Conservation (phyloP, 2,888 invertebrate genomes). For the Ophion ellenae region DNA sequence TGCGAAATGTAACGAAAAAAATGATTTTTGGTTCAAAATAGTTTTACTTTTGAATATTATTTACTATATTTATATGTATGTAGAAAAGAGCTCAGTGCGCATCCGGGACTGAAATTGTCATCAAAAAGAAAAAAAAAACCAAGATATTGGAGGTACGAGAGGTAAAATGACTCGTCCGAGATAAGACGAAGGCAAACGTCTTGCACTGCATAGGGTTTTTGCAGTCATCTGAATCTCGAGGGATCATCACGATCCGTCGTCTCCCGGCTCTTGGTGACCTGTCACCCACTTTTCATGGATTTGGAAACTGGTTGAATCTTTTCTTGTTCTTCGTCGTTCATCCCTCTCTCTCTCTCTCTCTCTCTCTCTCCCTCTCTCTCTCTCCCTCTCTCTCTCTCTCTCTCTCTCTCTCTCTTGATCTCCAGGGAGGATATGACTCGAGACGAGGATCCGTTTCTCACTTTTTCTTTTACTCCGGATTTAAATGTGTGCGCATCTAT, state of each 20-base stretch:
- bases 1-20: too few relatives aligned
- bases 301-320: slow-evolving; percentile 42
- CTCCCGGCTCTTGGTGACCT: slow-evolving; percentile 42
- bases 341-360: neutral
- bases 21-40: too few relatives aligned
- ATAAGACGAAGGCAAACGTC: slow-evolving; percentile 35
- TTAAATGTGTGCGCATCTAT: slow-evolving; percentile 16
- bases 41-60: neutral
- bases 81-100: slow-evolving; percentile 13
- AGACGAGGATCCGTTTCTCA: slow-evolving; percentile 43
- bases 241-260: slow-evolving; percentile 45
- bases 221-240: slow-evolving; percentile 43
- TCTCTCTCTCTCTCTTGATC: neutral
- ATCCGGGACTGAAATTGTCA: slow-evolving; percentile 56
- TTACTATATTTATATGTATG: neutral
- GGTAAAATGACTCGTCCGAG: slow-evolving; percentile 38
- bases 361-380: neutral
- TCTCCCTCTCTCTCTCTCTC: neutral
- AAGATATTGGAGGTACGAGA: slow-evolving; percentile 15
- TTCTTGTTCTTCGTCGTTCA: slow-evolving; percentile 5
- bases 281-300: slow-evolving; percentile 51
- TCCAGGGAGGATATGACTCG: neutral
- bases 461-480: neutral
- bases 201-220: slow-evolving; percentile 36
- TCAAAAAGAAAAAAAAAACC: slow-evolving; percentile 16